Percentiles rank a stretch among this genome's conserved stretches.
These are phyloP conservation scores for Leptarthrus brevirostris DNA, from an alignment of 2,888 invertebrate species.

Conservation along the genomic window DNA sequence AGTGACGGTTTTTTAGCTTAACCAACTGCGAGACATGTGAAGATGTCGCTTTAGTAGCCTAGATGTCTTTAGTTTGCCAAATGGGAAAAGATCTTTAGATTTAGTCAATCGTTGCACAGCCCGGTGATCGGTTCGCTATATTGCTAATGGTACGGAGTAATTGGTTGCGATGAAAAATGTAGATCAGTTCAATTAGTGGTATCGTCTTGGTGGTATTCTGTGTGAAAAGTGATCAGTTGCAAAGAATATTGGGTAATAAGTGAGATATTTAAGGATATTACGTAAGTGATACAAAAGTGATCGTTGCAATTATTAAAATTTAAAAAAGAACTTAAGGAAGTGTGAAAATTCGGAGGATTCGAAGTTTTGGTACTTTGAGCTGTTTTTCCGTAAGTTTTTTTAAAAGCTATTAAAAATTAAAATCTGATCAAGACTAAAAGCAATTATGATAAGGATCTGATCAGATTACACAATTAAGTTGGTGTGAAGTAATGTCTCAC, in stretches of 20 bases:
- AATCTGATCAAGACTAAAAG: too few relatives aligned
- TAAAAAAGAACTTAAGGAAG: too few relatives aligned
- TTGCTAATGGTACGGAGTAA: not conserved
- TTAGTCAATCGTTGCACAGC: constrained; percentile 42
- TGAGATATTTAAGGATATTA: too few relatives aligned
- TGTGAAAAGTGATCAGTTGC: too few relatives aligned
- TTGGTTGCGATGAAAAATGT: constrained; percentile 24
- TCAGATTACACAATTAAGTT: constrained; percentile 19
- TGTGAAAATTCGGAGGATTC: too few relatives aligned
- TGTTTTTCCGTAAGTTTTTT: too few relatives aligned
- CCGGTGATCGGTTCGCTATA: constrained; percentile 23
- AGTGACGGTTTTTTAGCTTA: not conserved
- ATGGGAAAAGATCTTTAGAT: constrained; percentile 29
- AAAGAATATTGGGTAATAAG: too few relatives aligned
- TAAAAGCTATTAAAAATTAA: too few relatives aligned
- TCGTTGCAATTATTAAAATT: too few relatives aligned
- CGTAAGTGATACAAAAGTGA: too few relatives aligned
- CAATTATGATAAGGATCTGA: constrained; percentile 1
- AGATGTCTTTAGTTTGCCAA: constrained; percentile 33
- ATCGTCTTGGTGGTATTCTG: too few relatives aligned
- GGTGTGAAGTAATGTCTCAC: constrained; percentile 32
- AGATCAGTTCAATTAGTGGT: constrained; percentile 2
- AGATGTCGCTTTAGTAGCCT: constrained; percentile 40
- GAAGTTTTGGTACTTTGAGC: too few relatives aligned
- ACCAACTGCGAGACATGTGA: not conserved